Conservation (phyloP, 1,140 invertebrate genomes). For the Pararge aegeria region DNA sequence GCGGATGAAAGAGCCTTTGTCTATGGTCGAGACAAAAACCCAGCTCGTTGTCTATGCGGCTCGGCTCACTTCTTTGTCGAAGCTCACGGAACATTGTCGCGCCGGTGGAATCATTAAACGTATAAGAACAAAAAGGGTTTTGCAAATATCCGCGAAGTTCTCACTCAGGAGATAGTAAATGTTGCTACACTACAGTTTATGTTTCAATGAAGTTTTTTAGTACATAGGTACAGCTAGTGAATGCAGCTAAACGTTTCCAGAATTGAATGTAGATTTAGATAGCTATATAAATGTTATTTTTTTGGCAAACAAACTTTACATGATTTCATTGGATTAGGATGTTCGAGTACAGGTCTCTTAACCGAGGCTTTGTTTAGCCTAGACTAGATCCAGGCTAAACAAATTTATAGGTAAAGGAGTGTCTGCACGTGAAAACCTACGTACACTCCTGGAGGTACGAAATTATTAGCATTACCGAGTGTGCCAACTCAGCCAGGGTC, state of each 20-base stretch:
- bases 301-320: too few relatives aligned
- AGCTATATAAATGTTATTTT: too few relatives aligned
- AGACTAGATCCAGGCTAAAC: too few relatives aligned
- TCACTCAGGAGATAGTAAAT: neutral
- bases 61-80: constrained; percentile 63
- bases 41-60: constrained; percentile 63
- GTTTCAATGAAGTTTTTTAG: neutral
- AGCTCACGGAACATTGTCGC: constrained; percentile 51
- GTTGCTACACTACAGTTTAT: neutral
- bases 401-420: too few relatives aligned
- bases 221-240: neutral
- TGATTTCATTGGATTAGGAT: too few relatives aligned
- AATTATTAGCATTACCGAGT: too few relatives aligned
- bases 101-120: constrained; percentile 64
- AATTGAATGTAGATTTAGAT: neutral
- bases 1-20: constrained; percentile 72
- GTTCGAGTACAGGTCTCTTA: too few relatives aligned
- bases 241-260: too few relatives aligned
- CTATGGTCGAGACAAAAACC: constrained; percentile 65
- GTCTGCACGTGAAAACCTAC: too few relatives aligned
- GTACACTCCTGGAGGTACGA: too few relatives aligned
- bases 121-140: constrained; percentile 26
- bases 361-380: too few relatives aligned
- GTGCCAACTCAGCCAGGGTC: too few relatives aligned
- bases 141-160: constrained; percentile 27